Conservation (phyloP, 2,888 invertebrate species). For the Poecilobothrus nobilitatus region DNA sequence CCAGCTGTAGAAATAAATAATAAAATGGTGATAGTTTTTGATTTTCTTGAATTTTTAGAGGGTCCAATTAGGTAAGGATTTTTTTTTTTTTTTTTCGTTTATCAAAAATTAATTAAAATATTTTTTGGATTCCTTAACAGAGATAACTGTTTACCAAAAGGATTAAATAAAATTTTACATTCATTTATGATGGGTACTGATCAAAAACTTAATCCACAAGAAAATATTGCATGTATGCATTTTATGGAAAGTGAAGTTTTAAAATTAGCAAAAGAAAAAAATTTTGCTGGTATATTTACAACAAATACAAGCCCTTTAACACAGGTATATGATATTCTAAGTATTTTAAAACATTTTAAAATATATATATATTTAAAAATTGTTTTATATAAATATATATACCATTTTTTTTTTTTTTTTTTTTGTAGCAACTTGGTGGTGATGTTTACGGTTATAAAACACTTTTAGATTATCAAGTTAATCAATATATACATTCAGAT, state of each 20-base stretch:
- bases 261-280: slow-evolving; percentile 53
- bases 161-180: slow-evolving; percentile 63
- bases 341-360: background rate
- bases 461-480: slow-evolving; percentile 70
- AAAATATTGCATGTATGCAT: slow-evolving; percentile 71
- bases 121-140: too few relatives aligned
- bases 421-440: slow-evolving; percentile 65
- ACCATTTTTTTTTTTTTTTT: slow-evolving; percentile 12
- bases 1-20: slow-evolving; percentile 62
- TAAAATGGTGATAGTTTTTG: slow-evolving; percentile 63
- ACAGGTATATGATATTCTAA: slow-evolving; percentile 49
- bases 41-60: slow-evolving; percentile 69
- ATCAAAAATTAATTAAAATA: background rate
- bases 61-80: slow-evolving; percentile 55
- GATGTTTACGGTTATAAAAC: slow-evolving; percentile 72
- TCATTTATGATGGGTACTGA: slow-evolving; percentile 84
- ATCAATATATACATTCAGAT: slow-evolving; percentile 63
- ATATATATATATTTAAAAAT: background rate
- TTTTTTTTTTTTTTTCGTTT: too few relatives aligned
- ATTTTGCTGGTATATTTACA: slow-evolving; percentile 70
- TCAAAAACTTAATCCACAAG: slow-evolving; percentile 53
- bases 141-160: slow-evolving; percentile 53
- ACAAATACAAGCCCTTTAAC: slow-evolving; percentile 85
- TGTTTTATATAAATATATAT: too few relatives aligned
- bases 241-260: slow-evolving; percentile 70